A percentile compares a stretch with the other conserved stretches of the same genome.
phyloP scores from a whole-genome alignment of 2,797 vertebrate genomes.

The Strix occidentalis region DNA sequence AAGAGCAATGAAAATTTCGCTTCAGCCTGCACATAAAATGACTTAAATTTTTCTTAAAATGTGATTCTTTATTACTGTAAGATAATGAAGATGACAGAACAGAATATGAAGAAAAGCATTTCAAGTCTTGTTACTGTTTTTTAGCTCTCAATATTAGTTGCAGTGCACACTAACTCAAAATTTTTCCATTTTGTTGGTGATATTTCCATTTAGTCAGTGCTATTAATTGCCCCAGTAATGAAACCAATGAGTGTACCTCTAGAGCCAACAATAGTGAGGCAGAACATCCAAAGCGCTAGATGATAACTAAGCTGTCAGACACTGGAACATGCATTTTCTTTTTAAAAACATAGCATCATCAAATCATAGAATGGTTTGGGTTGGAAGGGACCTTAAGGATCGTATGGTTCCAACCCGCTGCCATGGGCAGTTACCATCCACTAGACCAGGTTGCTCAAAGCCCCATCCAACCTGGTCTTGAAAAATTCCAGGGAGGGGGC shows the following conservation, averaged over 20 bases:
- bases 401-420: too few species aligned
- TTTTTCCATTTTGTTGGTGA: neutral
- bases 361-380: too few species aligned
- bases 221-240: neutral
- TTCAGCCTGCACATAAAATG: conserved; percentile 16
- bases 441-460: too few species aligned
- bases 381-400: too few species aligned
- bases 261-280: neutral
- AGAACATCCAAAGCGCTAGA: neutral
- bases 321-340: neutral
- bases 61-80: conserved; percentile 28
- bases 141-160: neutral
- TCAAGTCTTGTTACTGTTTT: neutral
- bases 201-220: neutral
- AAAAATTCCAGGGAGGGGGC: too few species aligned
- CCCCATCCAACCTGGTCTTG: too few species aligned
- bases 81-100: conserved; percentile 24
- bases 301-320: neutral
- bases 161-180: neutral
- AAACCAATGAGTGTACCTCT: neutral
- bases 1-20: conserved; percentile 25
- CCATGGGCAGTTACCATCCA: too few species aligned
- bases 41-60: conserved; percentile 5
- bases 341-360: neutral
- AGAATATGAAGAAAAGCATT: conserved; percentile 2